Conservation (phyloP, 2,797 vertebrate species). For the Tamandua tetradactyla region DNA sequence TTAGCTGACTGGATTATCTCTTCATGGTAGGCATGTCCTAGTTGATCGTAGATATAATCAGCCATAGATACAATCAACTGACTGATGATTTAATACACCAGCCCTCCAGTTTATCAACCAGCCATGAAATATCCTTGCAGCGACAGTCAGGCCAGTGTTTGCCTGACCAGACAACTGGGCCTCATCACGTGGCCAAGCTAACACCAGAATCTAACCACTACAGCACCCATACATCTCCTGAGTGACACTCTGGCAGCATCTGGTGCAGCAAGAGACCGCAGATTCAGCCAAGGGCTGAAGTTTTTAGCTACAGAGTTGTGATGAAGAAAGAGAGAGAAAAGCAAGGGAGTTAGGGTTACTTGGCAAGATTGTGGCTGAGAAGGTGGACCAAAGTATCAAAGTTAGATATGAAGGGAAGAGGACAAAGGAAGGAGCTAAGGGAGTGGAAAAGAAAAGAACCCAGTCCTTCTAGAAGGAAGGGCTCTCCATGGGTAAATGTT, state of each 20-base stretch:
- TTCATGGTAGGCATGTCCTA: no score
- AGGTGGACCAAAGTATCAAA: no score
- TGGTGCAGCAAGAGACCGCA: not conserved
- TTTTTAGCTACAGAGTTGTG: not conserved
- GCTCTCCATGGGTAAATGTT: not conserved
- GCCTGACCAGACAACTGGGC: no score
- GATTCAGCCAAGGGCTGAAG: not conserved
- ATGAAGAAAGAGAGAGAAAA: not conserved
- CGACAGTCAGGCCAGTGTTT: no score
- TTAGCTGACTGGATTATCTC: no score
- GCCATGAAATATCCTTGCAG: no score
- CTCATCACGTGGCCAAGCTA: no score
- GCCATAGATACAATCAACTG: no score
- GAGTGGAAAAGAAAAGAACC: not conserved
- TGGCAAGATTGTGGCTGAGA: not conserved
- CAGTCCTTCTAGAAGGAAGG: not conserved
- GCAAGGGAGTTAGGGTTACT: not conserved
- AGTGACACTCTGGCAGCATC: not conserved
- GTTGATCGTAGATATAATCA: no score
- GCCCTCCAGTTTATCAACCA: no score
- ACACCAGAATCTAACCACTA: no score
- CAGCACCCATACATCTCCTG: not conserved
- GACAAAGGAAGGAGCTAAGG: not conserved
- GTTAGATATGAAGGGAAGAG: not conserved
- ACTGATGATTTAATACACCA: no score